Evolutionary conservation across 1,140 invertebrate genomes (phyloP).

Genomic region (Heliothis virescens): DNA sequence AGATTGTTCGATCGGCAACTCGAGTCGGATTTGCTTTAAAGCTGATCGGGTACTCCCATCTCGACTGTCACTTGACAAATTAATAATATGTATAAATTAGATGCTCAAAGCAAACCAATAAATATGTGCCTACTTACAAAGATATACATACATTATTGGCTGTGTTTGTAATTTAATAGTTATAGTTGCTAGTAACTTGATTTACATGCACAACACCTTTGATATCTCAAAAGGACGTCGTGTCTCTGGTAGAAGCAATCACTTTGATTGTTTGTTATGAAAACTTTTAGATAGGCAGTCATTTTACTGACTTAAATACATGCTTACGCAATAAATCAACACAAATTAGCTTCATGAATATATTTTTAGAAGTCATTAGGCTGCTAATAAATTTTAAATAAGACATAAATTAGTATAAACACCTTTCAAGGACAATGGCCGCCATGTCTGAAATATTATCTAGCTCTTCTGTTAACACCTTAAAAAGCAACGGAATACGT

Average conservation of each 20-base stretch:
- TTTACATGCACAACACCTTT: not conserved
- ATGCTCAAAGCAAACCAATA: slow-evolving; percentile 29
- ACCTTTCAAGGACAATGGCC: not conserved
- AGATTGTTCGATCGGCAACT: not conserved
- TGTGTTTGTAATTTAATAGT: slow-evolving; percentile 33
- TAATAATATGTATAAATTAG: slow-evolving; percentile 35
- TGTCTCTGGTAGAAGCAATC: not conserved
- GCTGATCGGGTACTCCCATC: slow-evolving; percentile 6
- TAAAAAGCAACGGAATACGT: slow-evolving; percentile 43
- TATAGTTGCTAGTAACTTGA: slow-evolving; percentile 14
- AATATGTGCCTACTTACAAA: slow-evolving; percentile 9
- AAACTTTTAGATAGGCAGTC: not conserved
- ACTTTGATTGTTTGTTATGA: not conserved
- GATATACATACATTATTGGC: not conserved
- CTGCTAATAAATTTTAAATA: not conserved
- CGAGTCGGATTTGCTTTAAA: slow-evolving; percentile 21
- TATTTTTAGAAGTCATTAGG: not conserved
- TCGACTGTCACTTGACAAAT: slow-evolving; percentile 5
- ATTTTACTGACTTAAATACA: not conserved
- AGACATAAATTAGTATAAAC: not conserved
- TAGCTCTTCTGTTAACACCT: slow-evolving; percentile 8
- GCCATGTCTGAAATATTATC: slow-evolving; percentile 20
- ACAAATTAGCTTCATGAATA: not conserved
- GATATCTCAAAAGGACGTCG: not conserved
- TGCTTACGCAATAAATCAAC: not conserved